phyloP scores from a whole-genome alignment of 2,888 invertebrate species.

The Marronus borbonicus region DNA sequence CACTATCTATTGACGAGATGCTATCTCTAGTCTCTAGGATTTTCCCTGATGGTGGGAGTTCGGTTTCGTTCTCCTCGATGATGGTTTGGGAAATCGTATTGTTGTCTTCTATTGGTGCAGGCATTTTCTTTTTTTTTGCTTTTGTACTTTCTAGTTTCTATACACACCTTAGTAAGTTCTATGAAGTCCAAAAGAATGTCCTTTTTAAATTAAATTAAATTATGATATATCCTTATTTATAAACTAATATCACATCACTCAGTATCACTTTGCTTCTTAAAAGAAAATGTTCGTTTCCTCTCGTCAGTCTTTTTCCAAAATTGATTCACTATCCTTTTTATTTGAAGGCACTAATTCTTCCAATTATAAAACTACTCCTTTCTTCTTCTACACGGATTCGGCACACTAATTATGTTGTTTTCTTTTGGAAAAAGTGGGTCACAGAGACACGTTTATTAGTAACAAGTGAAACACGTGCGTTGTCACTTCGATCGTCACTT shows the following conservation, averaged over 20 bases:
- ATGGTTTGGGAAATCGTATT: slow-evolving; percentile 63
- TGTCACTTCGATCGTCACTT: slow-evolving; percentile 52
- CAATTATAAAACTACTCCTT: not conserved
- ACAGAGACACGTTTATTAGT: slow-evolving; percentile 52
- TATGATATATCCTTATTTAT: slow-evolving; percentile 17
- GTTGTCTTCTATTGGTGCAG: slow-evolving; percentile 64
- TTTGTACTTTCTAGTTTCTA: slow-evolving; percentile 5
- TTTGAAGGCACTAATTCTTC: slow-evolving; percentile 1
- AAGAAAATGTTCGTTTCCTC: slow-evolving; percentile 1
- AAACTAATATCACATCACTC: slow-evolving; percentile 44
- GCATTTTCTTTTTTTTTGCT: slow-evolving; percentile 63
- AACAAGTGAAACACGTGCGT: slow-evolving; percentile 55
- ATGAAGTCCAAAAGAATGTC: not conserved
- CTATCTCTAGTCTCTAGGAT: slow-evolving; percentile 75
- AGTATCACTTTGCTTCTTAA: slow-evolving; percentile 18
- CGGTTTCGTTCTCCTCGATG: slow-evolving; percentile 66
- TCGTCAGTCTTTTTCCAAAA: not conserved
- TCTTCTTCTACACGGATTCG: not conserved
- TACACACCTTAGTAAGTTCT: not conserved
- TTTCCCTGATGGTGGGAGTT: slow-evolving; percentile 69
- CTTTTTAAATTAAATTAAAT: slow-evolving; percentile 30
- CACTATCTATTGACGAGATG: slow-evolving; percentile 77
- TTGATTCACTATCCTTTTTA: slow-evolving; percentile 8
- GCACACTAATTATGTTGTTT: not conserved
- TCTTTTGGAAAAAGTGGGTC: slow-evolving; percentile 53